Evolutionary conservation across 2,888 invertebrate genomes (phyloP).

Genomic region (Dichetophora obliterata): DNA sequence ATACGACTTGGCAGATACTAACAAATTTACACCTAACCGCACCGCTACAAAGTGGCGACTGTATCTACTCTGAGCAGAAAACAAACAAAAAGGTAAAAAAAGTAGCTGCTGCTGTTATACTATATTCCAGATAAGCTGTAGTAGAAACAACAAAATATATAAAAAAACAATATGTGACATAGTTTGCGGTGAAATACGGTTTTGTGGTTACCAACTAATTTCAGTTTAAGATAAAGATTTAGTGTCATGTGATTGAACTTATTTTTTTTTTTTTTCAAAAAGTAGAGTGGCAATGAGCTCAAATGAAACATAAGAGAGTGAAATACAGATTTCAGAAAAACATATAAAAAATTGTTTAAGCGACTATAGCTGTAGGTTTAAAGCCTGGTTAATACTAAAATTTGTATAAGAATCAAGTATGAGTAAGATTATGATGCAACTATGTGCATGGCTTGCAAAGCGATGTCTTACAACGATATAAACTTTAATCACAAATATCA

Average conservation of each 20-base stretch:
- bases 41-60: no score
- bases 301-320: not conserved
- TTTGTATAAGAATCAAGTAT: no score
- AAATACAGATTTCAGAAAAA: not conserved
- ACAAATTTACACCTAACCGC: no score
- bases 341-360: no score
- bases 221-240: conserved; percentile 18
- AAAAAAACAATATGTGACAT: not conserved
- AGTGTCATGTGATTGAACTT: conserved; percentile 11
- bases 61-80: no score
- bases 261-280: not conserved
- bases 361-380: no score
- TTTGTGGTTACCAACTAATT: not conserved
- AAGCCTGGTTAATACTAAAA: no score
- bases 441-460: no score
- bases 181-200: not conserved
- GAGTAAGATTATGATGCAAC: no score
- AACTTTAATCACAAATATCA: no score
- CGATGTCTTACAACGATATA: no score
- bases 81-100: not conserved
- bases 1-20: no score
- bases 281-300: not conserved
- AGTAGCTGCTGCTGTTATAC: not conserved
- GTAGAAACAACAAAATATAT: not conserved
- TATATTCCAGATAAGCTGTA: not conserved